A percentile compares a stretch with the other conserved stretches of the same genome.
Evolutionary conservation across 1,140 invertebrate species (phyloP).

Genomic region (Galleria mellonella): DNA sequence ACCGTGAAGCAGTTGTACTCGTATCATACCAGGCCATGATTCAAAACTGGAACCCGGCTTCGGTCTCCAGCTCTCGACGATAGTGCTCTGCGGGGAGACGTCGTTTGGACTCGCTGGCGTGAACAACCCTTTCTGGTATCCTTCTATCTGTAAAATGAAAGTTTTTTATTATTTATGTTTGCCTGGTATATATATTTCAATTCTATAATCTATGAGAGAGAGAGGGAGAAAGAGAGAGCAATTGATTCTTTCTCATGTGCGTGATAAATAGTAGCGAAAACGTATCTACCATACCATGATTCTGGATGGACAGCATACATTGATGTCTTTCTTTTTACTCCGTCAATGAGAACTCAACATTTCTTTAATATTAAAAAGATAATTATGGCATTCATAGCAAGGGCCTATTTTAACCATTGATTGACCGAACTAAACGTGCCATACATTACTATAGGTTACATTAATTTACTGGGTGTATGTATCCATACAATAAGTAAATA

Average conservation of each 20-base stretch:
- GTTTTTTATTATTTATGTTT: not conserved
- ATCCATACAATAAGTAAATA: not conserved
- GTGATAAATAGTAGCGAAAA: not conserved
- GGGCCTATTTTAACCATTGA: too few relatives aligned
- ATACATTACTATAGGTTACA: too few relatives aligned
- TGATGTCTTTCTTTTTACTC: too few relatives aligned
- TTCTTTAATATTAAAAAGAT: too few relatives aligned
- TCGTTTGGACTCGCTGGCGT: constrained; percentile 27
- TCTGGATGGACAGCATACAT: too few relatives aligned
- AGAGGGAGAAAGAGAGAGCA: constrained; percentile 1
- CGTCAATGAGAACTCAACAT: too few relatives aligned
- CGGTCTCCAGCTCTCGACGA: constrained; percentile 24
- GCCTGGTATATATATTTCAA: too few relatives aligned
- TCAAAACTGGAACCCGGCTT: constrained; percentile 7
- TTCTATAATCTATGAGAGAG: not conserved
- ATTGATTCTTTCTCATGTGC: constrained; percentile 6
- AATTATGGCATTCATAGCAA: too few relatives aligned
- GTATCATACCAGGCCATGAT: not conserved
- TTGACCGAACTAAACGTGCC: too few relatives aligned
- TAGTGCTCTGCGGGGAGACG: constrained; percentile 29
- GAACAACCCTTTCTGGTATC: constrained; percentile 33
- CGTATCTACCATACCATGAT: too few relatives aligned
- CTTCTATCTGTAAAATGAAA: constrained; percentile 15
- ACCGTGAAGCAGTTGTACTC: too few relatives aligned
- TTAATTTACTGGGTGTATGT: too few relatives aligned